These are phyloP conservation scores for Choristoneura fumiferana DNA, from an alignment of 1,140 invertebrate species.

Conservation along the genomic window DNA sequence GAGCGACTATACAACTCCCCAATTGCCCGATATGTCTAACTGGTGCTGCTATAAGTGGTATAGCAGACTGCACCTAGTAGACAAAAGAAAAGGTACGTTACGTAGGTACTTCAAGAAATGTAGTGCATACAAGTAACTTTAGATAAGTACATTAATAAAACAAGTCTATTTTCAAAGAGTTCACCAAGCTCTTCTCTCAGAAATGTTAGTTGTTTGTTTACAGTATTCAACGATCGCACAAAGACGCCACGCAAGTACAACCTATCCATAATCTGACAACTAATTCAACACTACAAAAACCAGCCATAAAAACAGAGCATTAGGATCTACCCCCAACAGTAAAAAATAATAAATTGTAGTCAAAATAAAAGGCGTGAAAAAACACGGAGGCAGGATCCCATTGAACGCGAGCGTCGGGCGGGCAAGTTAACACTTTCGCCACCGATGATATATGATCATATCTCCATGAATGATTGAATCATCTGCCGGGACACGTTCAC, in stretches of 20 bases:
- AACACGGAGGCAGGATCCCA: conserved; percentile 38
- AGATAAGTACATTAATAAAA: too few relatives aligned
- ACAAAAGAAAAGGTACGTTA: too few relatives aligned
- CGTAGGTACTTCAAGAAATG: too few relatives aligned
- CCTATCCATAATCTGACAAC: conserved; percentile 27
- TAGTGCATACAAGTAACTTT: too few relatives aligned
- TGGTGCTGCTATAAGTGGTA: too few relatives aligned
- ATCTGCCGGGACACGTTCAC: conserved; percentile 63
- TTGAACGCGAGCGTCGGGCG: conserved; percentile 40
- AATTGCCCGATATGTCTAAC: too few relatives aligned
- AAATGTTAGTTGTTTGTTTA: conserved; percentile 34
- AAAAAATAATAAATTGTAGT: conserved; percentile 47
- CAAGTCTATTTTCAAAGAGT: too few relatives aligned
- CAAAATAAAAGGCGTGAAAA: conserved; percentile 51
- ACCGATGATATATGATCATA: conserved; percentile 70
- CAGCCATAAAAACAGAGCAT: conserved; percentile 9
- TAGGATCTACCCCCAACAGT: conserved; percentile 22
- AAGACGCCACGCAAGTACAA: conserved; percentile 13
- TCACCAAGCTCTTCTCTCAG: too few relatives aligned
- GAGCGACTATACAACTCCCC: too few relatives aligned
- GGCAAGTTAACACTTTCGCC: conserved; percentile 64
- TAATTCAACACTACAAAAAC: conserved; percentile 28
- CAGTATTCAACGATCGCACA: conserved; percentile 25
- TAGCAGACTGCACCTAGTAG: too few relatives aligned
- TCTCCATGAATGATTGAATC: conserved; percentile 75